Conservation (phyloP, 2,797 vertebrate species). For the Coluber constrictor region DNA sequence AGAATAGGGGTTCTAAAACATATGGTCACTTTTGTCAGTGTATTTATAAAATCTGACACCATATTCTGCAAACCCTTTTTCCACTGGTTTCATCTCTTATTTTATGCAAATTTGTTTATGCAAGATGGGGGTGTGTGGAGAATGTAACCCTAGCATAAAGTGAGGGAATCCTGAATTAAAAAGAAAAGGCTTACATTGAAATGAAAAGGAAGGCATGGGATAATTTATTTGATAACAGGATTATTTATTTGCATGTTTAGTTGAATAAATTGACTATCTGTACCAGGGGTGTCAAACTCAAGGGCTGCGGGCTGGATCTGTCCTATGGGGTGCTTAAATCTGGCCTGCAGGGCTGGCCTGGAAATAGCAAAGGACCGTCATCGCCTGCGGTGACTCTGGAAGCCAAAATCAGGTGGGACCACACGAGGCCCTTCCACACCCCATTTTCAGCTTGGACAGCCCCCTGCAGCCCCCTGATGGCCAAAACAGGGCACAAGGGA, state of each 20-base stretch:
- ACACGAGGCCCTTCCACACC: no score
- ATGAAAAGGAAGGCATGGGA: neutral
- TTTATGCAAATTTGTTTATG: neutral
- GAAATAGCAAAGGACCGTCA: no score
- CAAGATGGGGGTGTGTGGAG: neutral
- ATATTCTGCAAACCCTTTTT: neutral
- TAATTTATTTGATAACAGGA: slow-evolving; percentile 5
- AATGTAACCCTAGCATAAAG: neutral
- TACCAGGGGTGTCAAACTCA: neutral
- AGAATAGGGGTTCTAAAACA: neutral
- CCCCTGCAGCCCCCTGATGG: no score
- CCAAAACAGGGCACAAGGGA: no score
- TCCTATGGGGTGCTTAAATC: no score
- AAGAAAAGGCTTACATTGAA: neutral
- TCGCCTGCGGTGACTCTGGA: no score
- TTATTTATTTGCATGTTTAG: neutral
- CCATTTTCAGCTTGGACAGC: no score
- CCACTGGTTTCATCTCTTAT: neutral
- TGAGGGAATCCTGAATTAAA: neutral
- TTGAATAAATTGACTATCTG: neutral
- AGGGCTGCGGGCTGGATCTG: no score
- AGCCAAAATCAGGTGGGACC: no score
- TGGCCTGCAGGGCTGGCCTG: no score
- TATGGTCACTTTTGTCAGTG: neutral
- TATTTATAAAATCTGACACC: neutral